Evolutionary conservation across 2,797 vertebrate genomes (phyloP), one percentile per base, ranked within the genome.

Genomic region (Heteromormyrus szaboi): DNA sequence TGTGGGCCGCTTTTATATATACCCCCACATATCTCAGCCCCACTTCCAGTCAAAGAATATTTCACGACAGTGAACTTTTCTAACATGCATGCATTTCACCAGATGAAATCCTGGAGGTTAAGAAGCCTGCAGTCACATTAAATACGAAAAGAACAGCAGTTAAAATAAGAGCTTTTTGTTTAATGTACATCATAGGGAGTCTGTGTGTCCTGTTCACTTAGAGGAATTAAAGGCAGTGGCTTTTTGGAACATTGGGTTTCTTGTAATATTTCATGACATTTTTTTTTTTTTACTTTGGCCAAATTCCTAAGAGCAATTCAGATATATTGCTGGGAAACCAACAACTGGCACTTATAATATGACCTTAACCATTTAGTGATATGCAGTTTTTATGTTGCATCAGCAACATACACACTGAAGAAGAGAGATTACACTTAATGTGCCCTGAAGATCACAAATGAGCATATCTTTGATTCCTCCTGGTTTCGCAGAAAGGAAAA

Each of bases 401-500:
- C 46, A 85, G 44, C 25, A 85, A 37, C 44, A 41, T 48, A 68
- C 0, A 22, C 22, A 62, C n/a, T 22, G 14, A 33, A 81, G 83
- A 50, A 51, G 17, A 89, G 56, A 85, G 25, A 51, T 22, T n/a
- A 62, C 53, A 88, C 84, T 48, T 65, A 62, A 85, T 85, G 81
- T 68, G 14, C 22, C 41, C 87, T 88, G 68, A 88, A 53, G 37
- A 51, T 85, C 54, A 19, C 29, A 50, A 86, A 59, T 46, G 65
- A 76, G 33, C 29, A 76, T 54, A 19, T 79, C 29, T 86, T 86
- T 89, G 25, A 86, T 68, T 62, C 19, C 50, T 53, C 81, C 56
- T 65, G 17, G 33, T 85, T 86, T 89, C 51, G 50, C 50, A 86
- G 59, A 25, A 50, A 50, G 81, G 53, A 89, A 89, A 89, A 83